Percentiles rank a stretch among this genome's conserved stretches.
phyloP scores from a whole-genome alignment of 1,140 invertebrate species.

The Wasmannia auropunctata region DNA sequence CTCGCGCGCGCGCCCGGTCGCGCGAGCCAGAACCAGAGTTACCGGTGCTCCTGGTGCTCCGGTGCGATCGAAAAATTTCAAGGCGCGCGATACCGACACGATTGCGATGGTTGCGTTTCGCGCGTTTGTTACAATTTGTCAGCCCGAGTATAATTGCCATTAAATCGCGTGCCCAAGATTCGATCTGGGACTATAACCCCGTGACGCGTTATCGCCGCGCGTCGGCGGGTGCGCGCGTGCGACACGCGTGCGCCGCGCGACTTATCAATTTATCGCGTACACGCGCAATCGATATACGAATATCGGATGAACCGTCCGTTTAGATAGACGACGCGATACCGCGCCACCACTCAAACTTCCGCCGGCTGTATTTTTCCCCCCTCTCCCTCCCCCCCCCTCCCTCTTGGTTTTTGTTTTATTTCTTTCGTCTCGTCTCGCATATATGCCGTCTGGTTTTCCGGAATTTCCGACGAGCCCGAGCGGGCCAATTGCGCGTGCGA shows the following conservation, averaged over 20 bases:
- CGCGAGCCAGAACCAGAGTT: slow-evolving; percentile 71
- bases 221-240: not conserved
- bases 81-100: slow-evolving; percentile 56
- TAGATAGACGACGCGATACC: slow-evolving; percentile 67
- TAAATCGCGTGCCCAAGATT: slow-evolving; percentile 73
- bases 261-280: slow-evolving; percentile 67
- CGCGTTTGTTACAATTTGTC: slow-evolving; percentile 76
- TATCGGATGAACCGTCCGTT: slow-evolving; percentile 70
- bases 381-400: not conserved
- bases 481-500: slow-evolving; percentile 28
- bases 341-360: slow-evolving; percentile 1
- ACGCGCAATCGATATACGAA: slow-evolving; percentile 49
- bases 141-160: slow-evolving; percentile 73
- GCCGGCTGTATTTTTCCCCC: not conserved
- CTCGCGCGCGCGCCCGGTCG: slow-evolving; percentile 43
- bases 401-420: not conserved
- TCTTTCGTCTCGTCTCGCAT: slow-evolving; percentile 28
- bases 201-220: slow-evolving; percentile 34
- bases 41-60: slow-evolving; percentile 62
- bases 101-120: slow-evolving; percentile 39
- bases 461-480: slow-evolving; percentile 1
- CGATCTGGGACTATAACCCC: slow-evolving; percentile 60
- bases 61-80: slow-evolving; percentile 73
- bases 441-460: slow-evolving; percentile 47
- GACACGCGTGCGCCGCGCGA: slow-evolving; percentile 1